phyloP scores from a whole-genome alignment of 2,113 vertebrate species.

The Pimephales promelas region DNA sequence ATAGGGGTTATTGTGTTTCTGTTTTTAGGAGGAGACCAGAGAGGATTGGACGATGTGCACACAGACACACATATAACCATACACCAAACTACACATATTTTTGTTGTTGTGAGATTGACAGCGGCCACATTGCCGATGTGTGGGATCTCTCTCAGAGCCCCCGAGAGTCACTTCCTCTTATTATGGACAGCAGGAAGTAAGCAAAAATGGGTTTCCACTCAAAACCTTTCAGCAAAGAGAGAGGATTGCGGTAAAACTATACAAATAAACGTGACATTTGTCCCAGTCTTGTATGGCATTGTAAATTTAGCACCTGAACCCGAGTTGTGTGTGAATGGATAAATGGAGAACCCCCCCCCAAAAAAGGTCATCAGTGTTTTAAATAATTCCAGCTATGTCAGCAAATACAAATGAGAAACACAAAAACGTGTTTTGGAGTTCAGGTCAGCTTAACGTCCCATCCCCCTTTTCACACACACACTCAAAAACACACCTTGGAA shows the following conservation, averaged over 20 bases:
- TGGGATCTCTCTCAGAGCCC: conserved; percentile 43
- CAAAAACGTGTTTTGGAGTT: conserved; percentile 11
- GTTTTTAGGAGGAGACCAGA: conserved; percentile 25
- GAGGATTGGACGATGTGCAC: conserved; percentile 17
- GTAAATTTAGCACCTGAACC: neutral
- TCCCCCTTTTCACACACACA: conserved; percentile 38
- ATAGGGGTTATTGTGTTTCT: conserved; percentile 34
- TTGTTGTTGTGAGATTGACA: neutral
- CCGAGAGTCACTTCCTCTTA: conserved; percentile 64
- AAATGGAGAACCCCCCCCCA: neutral
- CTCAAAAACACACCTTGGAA: conserved; percentile 55
- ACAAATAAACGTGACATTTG: neutral
- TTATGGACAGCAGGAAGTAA: conserved; percentile 60
- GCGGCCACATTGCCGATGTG: conserved; percentile 23
- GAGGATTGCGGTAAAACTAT: neutral
- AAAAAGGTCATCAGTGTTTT: neutral
- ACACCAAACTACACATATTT: neutral
- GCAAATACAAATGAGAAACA: neutral
- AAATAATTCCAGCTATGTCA: neutral
- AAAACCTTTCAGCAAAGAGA: conserved; percentile 43
- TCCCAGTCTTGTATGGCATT: neutral
- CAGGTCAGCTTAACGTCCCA: neutral
- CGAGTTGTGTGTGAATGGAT: neutral
- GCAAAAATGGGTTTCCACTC: conserved; percentile 62
- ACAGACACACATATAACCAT: neutral